These are phyloP conservation scores for Sipha flava DNA, from an alignment of 1,140 invertebrate genomes.

Conservation along the genomic window DNA sequence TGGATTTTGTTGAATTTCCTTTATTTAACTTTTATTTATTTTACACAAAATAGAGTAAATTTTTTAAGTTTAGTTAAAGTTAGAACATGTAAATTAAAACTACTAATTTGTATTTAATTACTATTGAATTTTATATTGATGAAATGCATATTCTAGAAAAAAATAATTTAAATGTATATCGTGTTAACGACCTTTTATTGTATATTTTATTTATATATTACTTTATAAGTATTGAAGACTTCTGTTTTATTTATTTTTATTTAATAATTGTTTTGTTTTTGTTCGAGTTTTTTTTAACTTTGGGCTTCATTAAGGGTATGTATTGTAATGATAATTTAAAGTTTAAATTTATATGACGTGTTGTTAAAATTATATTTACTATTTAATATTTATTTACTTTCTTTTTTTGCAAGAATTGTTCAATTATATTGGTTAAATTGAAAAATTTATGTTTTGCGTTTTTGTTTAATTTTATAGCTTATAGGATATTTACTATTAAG, in stretches of 20 bases:
- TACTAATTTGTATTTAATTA: background rate
- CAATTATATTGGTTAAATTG: constrained; percentile 23
- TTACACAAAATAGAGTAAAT: constrained; percentile 1
- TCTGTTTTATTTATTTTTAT: constrained; percentile 20
- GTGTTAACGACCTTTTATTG: constrained; percentile 2
- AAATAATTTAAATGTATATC: background rate
- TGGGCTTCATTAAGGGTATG: constrained; percentile 28
- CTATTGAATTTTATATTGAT: background rate
- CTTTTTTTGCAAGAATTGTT: constrained; percentile 12
- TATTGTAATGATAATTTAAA: constrained; percentile 18
- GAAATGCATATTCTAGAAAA: background rate
- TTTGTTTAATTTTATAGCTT: constrained; percentile 16
- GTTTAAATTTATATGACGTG: constrained; percentile 16
- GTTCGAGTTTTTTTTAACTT: constrained; percentile 19
- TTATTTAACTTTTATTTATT: constrained; percentile 5
- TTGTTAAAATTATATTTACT: constrained; percentile 33
- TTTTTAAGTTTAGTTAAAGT: background rate
- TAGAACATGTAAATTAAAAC: background rate
- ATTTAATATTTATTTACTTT: constrained; percentile 24
- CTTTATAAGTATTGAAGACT: constrained; percentile 1
- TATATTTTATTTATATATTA: constrained; percentile 15
- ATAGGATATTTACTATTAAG: constrained; percentile 9
- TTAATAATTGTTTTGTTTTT: constrained; percentile 29
- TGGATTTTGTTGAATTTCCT: constrained; percentile 1
- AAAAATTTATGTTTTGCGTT: constrained; percentile 21